These are phyloP conservation scores for Drosophila takahashii DNA, from an alignment of 1,140 invertebrate species.

Conservation along the genomic window DNA sequence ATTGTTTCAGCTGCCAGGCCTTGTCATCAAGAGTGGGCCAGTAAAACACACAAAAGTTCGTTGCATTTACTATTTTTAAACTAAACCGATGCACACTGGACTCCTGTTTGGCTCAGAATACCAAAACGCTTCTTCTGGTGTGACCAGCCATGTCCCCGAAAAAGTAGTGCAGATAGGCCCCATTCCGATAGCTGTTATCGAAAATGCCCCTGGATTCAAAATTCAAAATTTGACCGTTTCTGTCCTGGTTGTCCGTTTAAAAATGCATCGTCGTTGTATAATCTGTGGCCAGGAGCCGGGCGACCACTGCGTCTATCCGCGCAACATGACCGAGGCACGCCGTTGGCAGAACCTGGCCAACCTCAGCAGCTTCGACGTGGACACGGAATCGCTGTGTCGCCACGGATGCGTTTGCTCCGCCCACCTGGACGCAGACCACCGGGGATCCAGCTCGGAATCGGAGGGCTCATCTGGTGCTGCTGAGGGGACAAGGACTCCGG, in stretches of 20 bases:
- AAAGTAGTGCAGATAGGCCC: background rate
- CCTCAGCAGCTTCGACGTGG: constrained; percentile 19
- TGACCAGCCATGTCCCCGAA: background rate
- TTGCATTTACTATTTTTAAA: constrained; percentile 61
- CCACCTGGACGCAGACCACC: constrained; percentile 16
- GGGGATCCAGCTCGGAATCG: background rate
- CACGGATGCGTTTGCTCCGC: constrained; percentile 52
- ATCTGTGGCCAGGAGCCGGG: constrained; percentile 52
- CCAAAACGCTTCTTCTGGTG: background rate
- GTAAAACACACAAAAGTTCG: constrained; percentile 39
- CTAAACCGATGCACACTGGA: background rate
- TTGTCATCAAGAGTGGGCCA: constrained; percentile 39
- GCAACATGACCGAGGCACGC: constrained; percentile 33
- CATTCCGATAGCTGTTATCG: constrained; percentile 16
- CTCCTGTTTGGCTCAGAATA: background rate
- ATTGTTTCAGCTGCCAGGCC: constrained; percentile 28
- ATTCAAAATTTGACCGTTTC: constrained; percentile 47
- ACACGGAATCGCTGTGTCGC: constrained; percentile 18
- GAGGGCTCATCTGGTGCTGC: background rate
- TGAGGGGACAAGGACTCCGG: background rate
- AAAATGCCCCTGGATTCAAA: constrained; percentile 15
- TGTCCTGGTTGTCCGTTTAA: constrained; percentile 36
- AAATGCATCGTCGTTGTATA: constrained; percentile 62
- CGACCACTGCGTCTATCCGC: constrained; percentile 32
- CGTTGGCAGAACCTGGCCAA: constrained; percentile 46